Conservation (phyloP, 2,113 vertebrate genomes). For the Antechinus stuartii region DNA sequence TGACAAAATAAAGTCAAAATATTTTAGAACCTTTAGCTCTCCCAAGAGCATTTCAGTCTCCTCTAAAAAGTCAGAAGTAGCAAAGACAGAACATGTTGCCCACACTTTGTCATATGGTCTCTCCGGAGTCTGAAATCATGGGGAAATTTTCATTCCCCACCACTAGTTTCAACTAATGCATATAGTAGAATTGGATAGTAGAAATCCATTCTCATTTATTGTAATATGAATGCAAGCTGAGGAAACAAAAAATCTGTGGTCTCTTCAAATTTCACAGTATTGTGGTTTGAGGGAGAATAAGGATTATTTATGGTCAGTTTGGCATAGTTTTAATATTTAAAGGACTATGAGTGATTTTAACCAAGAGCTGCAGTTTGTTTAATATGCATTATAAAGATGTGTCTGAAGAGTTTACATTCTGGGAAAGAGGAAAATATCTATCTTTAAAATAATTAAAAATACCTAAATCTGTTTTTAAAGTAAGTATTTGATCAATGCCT, state of each 20-base stretch:
- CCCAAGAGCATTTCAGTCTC: slow-evolving; percentile 33
- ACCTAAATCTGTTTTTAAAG: neutral
- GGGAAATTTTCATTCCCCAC: slow-evolving; percentile 36
- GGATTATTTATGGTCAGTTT: slow-evolving; percentile 66
- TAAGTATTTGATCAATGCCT: slow-evolving; percentile 20
- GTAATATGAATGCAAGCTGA: slow-evolving; percentile 65
- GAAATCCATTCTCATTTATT: slow-evolving; percentile 73
- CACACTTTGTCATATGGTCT: neutral
- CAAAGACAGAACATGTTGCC: slow-evolving; percentile 1
- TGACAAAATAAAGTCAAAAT: slow-evolving; percentile 34
- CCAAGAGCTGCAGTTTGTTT: slow-evolving; percentile 47
- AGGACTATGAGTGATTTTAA: slow-evolving; percentile 58
- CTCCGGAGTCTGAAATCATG: slow-evolving; percentile 28
- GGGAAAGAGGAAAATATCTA: slow-evolving; percentile 15
- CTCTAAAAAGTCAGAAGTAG: neutral
- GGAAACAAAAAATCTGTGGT: slow-evolving; percentile 69
- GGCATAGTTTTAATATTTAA: slow-evolving; percentile 55
- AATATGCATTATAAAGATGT: slow-evolving; percentile 46
- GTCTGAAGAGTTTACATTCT: slow-evolving; percentile 9
- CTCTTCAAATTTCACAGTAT: slow-evolving; percentile 61
- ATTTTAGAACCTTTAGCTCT: slow-evolving; percentile 10
- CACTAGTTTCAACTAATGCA: slow-evolving; percentile 54
- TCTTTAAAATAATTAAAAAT: slow-evolving; percentile 44
- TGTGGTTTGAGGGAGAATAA: slow-evolving; percentile 47
- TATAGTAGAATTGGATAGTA: slow-evolving; percentile 67